Base-by-base conservation (phyloP, 2,113 vertebrate species). In the Silurus meridionalis region DNA sequence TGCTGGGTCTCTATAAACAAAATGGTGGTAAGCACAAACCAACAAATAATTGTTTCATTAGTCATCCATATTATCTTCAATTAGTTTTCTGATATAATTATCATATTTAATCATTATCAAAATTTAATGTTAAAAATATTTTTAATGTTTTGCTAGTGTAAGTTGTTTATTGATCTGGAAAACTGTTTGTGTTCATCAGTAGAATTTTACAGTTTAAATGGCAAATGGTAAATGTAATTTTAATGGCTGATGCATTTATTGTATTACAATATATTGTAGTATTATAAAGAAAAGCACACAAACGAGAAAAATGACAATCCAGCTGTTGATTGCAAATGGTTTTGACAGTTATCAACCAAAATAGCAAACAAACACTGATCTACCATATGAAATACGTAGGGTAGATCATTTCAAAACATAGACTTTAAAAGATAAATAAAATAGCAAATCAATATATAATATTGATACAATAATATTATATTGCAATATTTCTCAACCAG, bases 1-100 rank as follows among this genome's bases (percentile, higher is more conserved):
- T 99, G 98, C 91, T 99, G 98, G 98, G 97, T 99, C 89, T 97
- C 98, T 55, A 96, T 98, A 91, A 99, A 99, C 92, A 96, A 95
- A 92, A 99, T 99, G 98, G 97, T 99, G 97, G 98, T 99, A 93
- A 96, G 98, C 93, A 14, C 21, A 28, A 83, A 60, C 1, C 66
- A 46, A 8, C 75, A 82, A 81, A 46, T 55, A 77, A 74, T 74
- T 80, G 37, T 37, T 37, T 66, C 13, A 58, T 58, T 58, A 58
- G 13, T 58, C 57, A 58, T 58, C 17, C 57, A 58, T 13, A 14
- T 25, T 66, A 66, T 25, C 63, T 9, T 13, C n/a, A 66, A 10
- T 66, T 66, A 25, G 64, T 28, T 66, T 25, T 10, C n/a, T 25
- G 64, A 25, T 66, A 25, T 66, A 66, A 11, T 58, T 14, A 58